Percentiles rank a stretch among this genome's conserved stretches.
phyloP scores from a whole-genome alignment of 1,140 invertebrate species.

The Bombus vancouverensis region DNA sequence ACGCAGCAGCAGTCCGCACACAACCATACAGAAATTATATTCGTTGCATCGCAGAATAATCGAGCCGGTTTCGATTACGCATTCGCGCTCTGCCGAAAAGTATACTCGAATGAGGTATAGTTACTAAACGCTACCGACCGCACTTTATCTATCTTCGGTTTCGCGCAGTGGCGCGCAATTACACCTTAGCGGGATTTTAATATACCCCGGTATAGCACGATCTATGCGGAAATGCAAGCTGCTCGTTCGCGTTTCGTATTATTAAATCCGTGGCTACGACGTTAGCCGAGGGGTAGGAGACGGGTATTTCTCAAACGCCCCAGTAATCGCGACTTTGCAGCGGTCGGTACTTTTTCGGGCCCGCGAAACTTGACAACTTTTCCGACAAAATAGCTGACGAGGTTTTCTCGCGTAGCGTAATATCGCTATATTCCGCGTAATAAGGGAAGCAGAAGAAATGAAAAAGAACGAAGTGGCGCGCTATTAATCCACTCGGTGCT shows the following conservation, averaged over 20 bases:
- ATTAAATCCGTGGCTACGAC: not conserved
- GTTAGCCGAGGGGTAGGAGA: not conserved
- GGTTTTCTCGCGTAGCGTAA: not conserved
- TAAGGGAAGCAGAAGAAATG: not conserved
- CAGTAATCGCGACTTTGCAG: not conserved
- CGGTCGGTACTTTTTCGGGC: not conserved
- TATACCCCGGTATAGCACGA: conserved; percentile 20
- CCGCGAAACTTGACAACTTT: not conserved
- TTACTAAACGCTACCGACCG: conserved; percentile 35
- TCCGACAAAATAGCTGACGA: not conserved
- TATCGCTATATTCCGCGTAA: too few species aligned
- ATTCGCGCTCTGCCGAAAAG: not conserved
- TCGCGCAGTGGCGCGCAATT: conserved; percentile 37
- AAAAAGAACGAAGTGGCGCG: not conserved
- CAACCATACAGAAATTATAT: not conserved
- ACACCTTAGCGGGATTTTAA: conserved; percentile 52
- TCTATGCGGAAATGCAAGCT: not conserved
- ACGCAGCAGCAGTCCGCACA: not conserved
- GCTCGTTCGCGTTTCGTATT: conserved; percentile 4
- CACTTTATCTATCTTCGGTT: conserved; percentile 42
- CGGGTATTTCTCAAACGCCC: not conserved
- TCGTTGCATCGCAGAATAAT: not conserved
- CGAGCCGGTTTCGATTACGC: conserved; percentile 47
- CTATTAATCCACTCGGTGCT: not conserved
- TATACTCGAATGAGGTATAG: conserved; percentile 17